Evolutionary conservation across 2,797 vertebrate species (phyloP), one percentile per base, ranked within the genome.

Genomic region (Antennarius maculatus): DNA sequence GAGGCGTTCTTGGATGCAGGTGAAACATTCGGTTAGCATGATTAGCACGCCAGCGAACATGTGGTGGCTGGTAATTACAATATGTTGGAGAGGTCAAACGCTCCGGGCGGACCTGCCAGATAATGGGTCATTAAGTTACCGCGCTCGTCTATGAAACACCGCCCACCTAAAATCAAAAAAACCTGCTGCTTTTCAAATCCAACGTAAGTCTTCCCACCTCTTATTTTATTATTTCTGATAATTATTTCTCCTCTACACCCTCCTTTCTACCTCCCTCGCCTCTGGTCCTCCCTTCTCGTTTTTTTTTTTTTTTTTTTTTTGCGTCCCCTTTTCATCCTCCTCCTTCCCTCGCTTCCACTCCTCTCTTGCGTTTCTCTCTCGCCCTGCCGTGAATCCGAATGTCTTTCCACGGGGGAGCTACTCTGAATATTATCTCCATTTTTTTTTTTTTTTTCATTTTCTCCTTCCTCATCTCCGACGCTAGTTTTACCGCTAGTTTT

Each of bases 401-500:
- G 58, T 71, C 46, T 68, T 84, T 80, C 85, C 82, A 2, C 2
- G 15, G 88, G 23, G 86, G 82, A 86, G 63, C 31, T 5, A 55
- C 68, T 80, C 71, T 71, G 80, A 87, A 89, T 88, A 88, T 85
- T 85, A 87, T 89, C 84, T 90, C 79, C 74, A 74, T 75, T 34
- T 34, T 34, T 8, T 34, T 8, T 34, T 34, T 76, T 84, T 80
- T 84, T 88, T 85, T 90, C 79, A 81, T 88, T 43, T 43, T 43
- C 42, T 43, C 42, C 42, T 43, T 81, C 78, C 77, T 86, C 84
- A 81, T 90, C 83, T 86, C 77, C 54, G 71, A 81, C 69, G 67
- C 76, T 76, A 67, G 78, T 88, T 91, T 86, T 83, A 83, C 88
- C 80, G n/a, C 86, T 89, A 85, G 87, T 87, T 92, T 90, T 88